Conservation (phyloP, 2,888 invertebrate genomes). For the Pseudococcus jackbeardsleyi region DNA sequence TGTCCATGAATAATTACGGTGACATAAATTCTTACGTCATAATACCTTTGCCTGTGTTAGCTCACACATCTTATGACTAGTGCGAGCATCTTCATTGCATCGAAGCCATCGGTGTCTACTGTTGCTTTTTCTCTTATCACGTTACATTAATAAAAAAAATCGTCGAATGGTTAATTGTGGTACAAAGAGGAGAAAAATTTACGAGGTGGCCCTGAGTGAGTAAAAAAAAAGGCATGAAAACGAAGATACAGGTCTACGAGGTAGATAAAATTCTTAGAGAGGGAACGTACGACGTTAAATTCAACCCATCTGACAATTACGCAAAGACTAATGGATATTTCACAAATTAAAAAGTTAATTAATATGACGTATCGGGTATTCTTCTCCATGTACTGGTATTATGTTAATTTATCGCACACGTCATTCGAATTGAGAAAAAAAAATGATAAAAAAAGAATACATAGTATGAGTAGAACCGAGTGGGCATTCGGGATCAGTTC, state of each 20-base stretch:
- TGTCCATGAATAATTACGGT: constrained; percentile 53
- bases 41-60: background rate
- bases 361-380: constrained; percentile 46
- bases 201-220: background rate
- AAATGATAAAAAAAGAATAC: background rate
- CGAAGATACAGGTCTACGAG: background rate
- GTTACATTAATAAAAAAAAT: background rate
- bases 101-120: background rate
- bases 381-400: constrained; percentile 27
- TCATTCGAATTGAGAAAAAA: background rate
- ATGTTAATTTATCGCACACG: constrained; percentile 49
- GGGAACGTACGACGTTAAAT: background rate
- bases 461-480: constrained; percentile 1
- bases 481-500: constrained; percentile 42
- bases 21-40: constrained; percentile 48
- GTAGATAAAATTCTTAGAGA: constrained; percentile 7
- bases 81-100: background rate
- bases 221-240: background rate
- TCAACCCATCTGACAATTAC: constrained; percentile 40
- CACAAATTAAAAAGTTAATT: constrained; percentile 54
- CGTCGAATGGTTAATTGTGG: background rate
- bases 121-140: background rate
- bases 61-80: background rate
- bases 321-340: constrained; percentile 51
- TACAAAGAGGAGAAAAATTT: background rate